These are phyloP conservation scores for Himalopsyche japonica DNA, from an alignment of 2,888 invertebrate species.

Conservation along the genomic window DNA sequence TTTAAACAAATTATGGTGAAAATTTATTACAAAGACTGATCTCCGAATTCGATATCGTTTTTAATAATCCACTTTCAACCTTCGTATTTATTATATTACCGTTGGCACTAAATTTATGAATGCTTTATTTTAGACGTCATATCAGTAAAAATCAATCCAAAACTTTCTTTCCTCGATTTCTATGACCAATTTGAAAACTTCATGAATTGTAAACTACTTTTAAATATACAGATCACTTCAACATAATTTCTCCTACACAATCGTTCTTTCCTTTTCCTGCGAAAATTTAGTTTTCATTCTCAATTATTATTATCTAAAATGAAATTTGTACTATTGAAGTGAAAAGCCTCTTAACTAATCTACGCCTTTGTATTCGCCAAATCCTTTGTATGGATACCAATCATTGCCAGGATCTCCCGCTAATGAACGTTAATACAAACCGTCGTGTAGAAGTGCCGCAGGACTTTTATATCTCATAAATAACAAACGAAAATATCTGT, in stretches of 20 bases:
- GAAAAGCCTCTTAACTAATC: background rate
- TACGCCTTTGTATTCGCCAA: background rate
- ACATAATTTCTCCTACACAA: background rate
- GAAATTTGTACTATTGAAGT: conserved; percentile 2
- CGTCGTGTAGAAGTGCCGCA: background rate
- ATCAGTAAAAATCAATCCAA: no score
- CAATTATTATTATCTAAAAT: background rate
- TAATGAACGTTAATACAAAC: conserved; percentile 6
- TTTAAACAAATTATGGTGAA: no score
- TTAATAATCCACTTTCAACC: no score
- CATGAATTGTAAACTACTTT: background rate
- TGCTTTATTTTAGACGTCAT: no score
- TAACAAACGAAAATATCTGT: background rate
- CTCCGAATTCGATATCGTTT: no score
- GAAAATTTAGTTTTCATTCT: background rate
- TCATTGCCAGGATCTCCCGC: background rate
- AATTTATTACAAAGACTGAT: no score
- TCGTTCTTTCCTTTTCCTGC: background rate
- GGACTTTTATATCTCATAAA: background rate
- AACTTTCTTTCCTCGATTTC: background rate
- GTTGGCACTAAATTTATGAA: no score
- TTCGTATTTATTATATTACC: no score
- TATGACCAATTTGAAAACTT: background rate
- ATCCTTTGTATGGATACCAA: conserved; percentile 4
- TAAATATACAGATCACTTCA: background rate